phyloP scores from a whole-genome alignment of 2,888 invertebrate genomes.

The Dorcus hopei region DNA sequence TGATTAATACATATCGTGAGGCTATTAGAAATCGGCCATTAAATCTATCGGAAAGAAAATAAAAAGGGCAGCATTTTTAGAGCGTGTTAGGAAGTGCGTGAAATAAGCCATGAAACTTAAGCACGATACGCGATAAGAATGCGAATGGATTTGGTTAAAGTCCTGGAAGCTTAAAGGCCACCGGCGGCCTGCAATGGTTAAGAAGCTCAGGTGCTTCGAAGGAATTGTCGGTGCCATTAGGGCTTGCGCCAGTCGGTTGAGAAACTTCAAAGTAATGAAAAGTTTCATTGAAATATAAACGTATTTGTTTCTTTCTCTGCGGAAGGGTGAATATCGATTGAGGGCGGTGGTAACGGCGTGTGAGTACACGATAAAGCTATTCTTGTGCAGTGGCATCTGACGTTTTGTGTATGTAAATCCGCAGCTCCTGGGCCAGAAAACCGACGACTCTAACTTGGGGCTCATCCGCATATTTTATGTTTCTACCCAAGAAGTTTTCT shows the following conservation, averaged over 20 bases:
- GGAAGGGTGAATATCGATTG: constrained; percentile 22
- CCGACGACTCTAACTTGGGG: constrained; percentile 25
- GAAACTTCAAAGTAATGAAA: neutral
- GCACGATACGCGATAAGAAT: neutral
- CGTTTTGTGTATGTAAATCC: constrained; percentile 35
- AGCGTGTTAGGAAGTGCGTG: constrained; percentile 1
- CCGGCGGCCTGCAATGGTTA: neutral
- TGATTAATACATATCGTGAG: neutral
- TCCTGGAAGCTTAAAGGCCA: neutral
- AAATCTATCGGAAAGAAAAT: neutral
- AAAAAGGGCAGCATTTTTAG: neutral
- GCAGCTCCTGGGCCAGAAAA: constrained; percentile 24
- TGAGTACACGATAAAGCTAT: constrained; percentile 31
- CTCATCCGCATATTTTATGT: constrained; percentile 34
- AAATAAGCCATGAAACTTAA: constrained; percentile 1
- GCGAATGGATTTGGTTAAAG: neutral
- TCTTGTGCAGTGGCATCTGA: constrained; percentile 30
- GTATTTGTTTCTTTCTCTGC: constrained; percentile 14
- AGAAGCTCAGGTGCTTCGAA: neutral
- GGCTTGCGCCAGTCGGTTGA: neutral
- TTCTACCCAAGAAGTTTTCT: constrained; percentile 29
- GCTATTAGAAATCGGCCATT: neutral
- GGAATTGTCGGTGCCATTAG: neutral
- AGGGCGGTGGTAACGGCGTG: constrained; percentile 23
- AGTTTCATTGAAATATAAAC: neutral